Base-by-base conservation (phyloP, 2,888 invertebrate species). In the Apotomis turbidana region DNA sequence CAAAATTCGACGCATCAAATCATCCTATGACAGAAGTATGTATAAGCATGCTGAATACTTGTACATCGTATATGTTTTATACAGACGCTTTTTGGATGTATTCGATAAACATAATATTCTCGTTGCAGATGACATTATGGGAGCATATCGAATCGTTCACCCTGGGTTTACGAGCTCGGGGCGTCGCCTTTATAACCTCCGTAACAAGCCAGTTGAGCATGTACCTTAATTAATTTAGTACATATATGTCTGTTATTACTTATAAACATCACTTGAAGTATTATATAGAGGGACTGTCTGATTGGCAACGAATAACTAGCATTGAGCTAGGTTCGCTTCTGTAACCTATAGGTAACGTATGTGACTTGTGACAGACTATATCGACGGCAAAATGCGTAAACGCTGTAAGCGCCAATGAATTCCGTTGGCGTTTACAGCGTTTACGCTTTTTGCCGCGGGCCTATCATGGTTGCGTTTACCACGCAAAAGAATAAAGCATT, bases 71-170 rank as follows among this genome's bases (percentile, higher is more conserved):
- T 27, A 27, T 27, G 27, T 27, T 27, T 27, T 27, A 27, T 27
- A 27, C 27, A 0, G 27, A 27, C 27, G 27, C 27, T 27, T 5
- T 60, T 51, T 44, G 52, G 13, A 59, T 55, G 38, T 51, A 66
- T 46, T 57, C n/a, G 54, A 38, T 59, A 49, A 60, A 55, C 49
- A 55, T 44, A 58, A 70, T 49, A 36, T 62, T 52, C n/a, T 62
- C 62, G 61, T 71, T 44, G 49, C 85, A 79, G 82, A 85, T 78
- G 85, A 84, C 85, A 87, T 86, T 85, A 82, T 79, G 81, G 78
- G 82, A 81, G 84, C 85, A 85, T 88, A 87, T 88, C 82, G 87
- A 87, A 86, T 75, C 89, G 80, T 90, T 91, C 90, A 88, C 87
- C 89, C 85, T 82, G 64, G 77, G 73, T 90, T 90, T 89, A 90